Percentiles rank a stretch among this genome's conserved stretches.
Evolutionary conservation across 1,140 invertebrate genomes (phyloP).

Genomic region (Drosophila setifemur): DNA sequence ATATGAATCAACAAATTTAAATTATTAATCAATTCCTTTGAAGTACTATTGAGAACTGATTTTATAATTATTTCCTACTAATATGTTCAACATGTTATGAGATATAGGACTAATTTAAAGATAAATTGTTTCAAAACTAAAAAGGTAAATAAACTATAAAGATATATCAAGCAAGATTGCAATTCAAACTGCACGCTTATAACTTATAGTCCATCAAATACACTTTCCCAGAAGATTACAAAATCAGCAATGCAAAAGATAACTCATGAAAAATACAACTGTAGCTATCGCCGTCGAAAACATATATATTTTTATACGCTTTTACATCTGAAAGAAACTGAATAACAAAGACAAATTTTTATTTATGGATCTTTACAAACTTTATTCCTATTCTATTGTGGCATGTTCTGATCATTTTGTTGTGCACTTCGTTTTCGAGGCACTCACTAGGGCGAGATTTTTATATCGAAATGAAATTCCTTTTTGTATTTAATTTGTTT

Average conservation of each 20-base stretch:
- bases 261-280: neutral
- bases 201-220: too few species aligned
- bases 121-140: too few species aligned
- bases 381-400: conserved; percentile 43
- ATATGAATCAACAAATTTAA: too few species aligned
- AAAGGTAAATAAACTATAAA: too few species aligned
- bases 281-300: neutral
- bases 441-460: conserved; percentile 40
- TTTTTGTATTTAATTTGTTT: conserved; percentile 72
- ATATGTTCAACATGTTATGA: too few species aligned
- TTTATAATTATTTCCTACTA: too few species aligned
- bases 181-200: too few species aligned
- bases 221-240: too few species aligned
- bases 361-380: conserved; percentile 14
- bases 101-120: too few species aligned
- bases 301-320: conserved; percentile 63
- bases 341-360: neutral
- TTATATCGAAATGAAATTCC: conserved; percentile 55
- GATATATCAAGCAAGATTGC: too few species aligned
- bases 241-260: neutral
- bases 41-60: too few species aligned
- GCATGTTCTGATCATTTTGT: conserved; percentile 50
- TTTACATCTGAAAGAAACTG: conserved; percentile 24
- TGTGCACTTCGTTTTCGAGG: conserved; percentile 69
- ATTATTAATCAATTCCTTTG: too few species aligned